Base-by-base conservation (phyloP, 37 sponge, comb jelly and placozoan species). In the Halichondria panicea region DNA sequence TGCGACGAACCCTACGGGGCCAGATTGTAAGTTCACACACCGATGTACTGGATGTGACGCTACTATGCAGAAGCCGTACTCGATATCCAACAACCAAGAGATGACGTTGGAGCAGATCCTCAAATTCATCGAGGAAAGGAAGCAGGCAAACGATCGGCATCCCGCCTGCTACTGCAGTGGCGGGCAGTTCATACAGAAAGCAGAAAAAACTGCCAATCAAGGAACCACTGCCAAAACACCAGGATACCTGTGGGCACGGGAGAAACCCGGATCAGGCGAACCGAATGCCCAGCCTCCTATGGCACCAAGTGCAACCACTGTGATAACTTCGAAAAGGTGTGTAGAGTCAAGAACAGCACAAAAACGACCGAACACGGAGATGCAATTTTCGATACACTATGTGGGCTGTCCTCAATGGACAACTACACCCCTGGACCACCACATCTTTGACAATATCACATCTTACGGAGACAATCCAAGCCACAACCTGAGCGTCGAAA, bases 241-340 rank as follows among this genome's bases (percentile, higher is more conserved):
- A 66, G 43, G 67, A 50, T 21, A 9, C 38, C 52, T 77, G 67
- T 33, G 68, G 43, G 19, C 68, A 79, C 43, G 54, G 79, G 56
- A 60, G 79, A 43, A 48, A 67, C 79, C 39, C 68, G 70, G 31
- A 32, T 79, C 45, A 63, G 79, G 37, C 55, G 79, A 12, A 59
- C 45, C 5, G 79, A 79, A 43, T 79, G 79, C 46, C 79, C 79
- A 68, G 79, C 79, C 55, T n/a, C n/a, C n/a, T 68, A 31, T 41
- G 59, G 70, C 56, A 40, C 79, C 0, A 68, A 42, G 55, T 71
- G 72, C 54, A 44, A 81, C 48, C 76, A 62, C 45, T 75, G 76
- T 13, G 46, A 44, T 36, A 61, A 76, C 55, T 76, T 34, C 27
- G 66, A 68, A 45, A 68, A 56, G 70, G 33, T 69, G 60, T 79